A percentile compares a stretch with the other conserved stretches of the same genome.
phyloP scores from a whole-genome alignment of 2,113 vertebrate genomes.

The Heloderma charlesbogerti region DNA sequence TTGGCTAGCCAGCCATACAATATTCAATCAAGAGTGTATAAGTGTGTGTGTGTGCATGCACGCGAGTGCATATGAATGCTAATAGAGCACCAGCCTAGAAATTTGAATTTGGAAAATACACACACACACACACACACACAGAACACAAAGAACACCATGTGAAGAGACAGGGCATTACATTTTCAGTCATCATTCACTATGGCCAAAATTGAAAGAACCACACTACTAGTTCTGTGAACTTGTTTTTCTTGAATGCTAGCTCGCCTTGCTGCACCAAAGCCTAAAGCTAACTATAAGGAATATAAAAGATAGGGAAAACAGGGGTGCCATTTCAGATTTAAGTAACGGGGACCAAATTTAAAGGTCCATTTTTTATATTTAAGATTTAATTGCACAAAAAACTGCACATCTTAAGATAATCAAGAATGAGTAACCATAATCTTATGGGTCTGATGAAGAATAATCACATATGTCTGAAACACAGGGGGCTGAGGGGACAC shows the following conservation, averaged over 20 bases:
- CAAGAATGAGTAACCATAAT: background rate
- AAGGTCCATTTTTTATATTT: background rate
- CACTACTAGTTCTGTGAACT: background rate
- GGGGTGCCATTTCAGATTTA: background rate
- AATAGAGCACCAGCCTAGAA: background rate
- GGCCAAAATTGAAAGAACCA: background rate
- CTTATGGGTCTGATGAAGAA: too few species aligned
- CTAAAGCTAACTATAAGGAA: background rate
- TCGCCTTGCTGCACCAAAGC: background rate
- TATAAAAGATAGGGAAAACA: background rate
- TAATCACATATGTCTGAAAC: background rate
- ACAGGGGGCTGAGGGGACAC: background rate
- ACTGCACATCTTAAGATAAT: background rate
- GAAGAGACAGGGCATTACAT: background rate
- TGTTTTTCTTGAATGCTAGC: background rate
- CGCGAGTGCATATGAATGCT: too few species aligned
- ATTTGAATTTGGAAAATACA: background rate
- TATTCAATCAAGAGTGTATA: background rate
- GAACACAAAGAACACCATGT: background rate
- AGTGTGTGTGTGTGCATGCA: background rate
- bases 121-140: too few species aligned
- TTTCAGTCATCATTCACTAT: constrained; percentile 27
- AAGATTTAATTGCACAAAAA: background rate
- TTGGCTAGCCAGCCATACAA: background rate
- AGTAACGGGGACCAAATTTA: background rate